Base-by-base conservation (phyloP, 2,113 vertebrate species). In the Tylochromis polylepis region DNA sequence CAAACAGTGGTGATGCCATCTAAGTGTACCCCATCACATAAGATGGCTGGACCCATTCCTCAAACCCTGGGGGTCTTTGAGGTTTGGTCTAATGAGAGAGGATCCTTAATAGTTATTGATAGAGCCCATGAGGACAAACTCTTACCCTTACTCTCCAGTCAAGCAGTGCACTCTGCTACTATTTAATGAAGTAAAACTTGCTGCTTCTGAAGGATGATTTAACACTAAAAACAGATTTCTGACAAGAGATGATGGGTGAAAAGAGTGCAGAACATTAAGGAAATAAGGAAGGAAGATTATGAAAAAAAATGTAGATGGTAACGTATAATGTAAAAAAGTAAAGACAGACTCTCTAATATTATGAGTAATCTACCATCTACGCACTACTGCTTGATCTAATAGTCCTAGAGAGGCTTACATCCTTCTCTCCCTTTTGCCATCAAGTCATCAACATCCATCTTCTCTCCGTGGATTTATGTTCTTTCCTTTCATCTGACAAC, bases 71-170 rank as follows among this genome's bases (percentile, higher is more conserved):
- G 89, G 90, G 81, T 82, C 83, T 84, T 31, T 72, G 78, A 86
- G 87, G 86, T 88, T 92, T 82, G 83, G 88, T 86, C 87, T 95
- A 95, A 95, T 95, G 93, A 95, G 91, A 94, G 93, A 93, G 85
- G 85, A 89, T 85, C 77, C 86, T 86, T 95, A 95, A 95, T 95
- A 89, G 89, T 92, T 95, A 94, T 92, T 95, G 94, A 96, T 93
- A 84, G 87, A 92, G 86, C 93, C 91, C 81, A 92, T 3, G 84
- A 92, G 91, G 91, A 87, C 78, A 84, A 75, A 77, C 82, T 90
- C 70, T 89, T 87, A 78, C 55, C 87, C 81, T 83, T 43, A 85
- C 79, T 87, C 86, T 85, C 75, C 80, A 85, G 81, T 27, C 83
- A 87, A 88, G 83, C 88, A 29, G 49, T 70, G 72, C 84, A 88